These are phyloP conservation scores for Tillus elongatus DNA, from an alignment of 2,888 invertebrate genomes.

Conservation along the genomic window DNA sequence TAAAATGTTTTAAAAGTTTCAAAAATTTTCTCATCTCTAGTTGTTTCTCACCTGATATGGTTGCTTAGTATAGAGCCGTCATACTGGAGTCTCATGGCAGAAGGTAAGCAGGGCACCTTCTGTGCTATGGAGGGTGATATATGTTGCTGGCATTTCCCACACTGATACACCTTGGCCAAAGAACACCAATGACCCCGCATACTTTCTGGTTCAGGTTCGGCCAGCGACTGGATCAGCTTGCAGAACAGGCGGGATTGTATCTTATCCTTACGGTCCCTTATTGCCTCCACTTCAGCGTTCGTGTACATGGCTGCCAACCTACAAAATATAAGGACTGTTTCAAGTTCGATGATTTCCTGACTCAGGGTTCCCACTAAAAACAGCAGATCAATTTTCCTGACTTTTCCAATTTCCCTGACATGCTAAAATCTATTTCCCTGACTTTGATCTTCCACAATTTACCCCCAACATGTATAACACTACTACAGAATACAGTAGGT, in stretches of 20 bases:
- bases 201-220: conserved; percentile 66
- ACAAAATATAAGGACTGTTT: conserved; percentile 16
- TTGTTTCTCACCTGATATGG: conserved; percentile 51
- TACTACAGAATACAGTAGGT: too few relatives aligned
- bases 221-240: conserved; percentile 69
- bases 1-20: too few relatives aligned
- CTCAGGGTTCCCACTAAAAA: too few relatives aligned
- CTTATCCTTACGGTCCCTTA: conserved; percentile 82
- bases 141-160: conserved; percentile 65
- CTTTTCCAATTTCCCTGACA: too few relatives aligned
- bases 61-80: conserved; percentile 63
- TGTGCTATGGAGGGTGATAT: conserved; percentile 61
- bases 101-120: conserved; percentile 63
- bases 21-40: too few relatives aligned
- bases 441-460: too few relatives aligned
- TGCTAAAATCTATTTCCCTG: too few relatives aligned
- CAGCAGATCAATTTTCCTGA: too few relatives aligned
- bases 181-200: conserved; percentile 73
- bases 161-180: conserved; percentile 67
- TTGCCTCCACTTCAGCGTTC: conserved; percentile 74
- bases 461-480: too few relatives aligned
- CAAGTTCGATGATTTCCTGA: conserved; percentile 4
- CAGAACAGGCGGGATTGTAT: conserved; percentile 76
- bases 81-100: conserved; percentile 62
- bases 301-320: conserved; percentile 82